These are phyloP conservation scores for Goniozus legneri DNA, from an alignment of 1,140 invertebrate species.

Conservation along the genomic window DNA sequence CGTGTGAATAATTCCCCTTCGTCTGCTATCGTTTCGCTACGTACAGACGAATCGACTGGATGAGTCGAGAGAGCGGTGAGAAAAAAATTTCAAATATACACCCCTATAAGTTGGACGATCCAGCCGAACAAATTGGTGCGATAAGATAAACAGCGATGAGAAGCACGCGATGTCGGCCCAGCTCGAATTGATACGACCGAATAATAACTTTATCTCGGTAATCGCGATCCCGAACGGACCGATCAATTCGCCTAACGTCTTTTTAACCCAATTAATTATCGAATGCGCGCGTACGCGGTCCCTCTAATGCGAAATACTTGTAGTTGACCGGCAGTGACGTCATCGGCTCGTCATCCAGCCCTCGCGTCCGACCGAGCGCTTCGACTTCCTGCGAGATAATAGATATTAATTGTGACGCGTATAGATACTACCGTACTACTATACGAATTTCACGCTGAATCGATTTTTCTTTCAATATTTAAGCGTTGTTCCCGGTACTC, in stretches of 20 bases:
- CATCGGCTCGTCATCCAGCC: constrained; percentile 30
- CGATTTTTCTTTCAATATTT: no score
- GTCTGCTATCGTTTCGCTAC: no score
- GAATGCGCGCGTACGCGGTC: constrained; percentile 2
- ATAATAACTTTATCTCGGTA: constrained; percentile 40
- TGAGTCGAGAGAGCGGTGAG: no score
- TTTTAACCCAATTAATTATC: constrained; percentile 54
- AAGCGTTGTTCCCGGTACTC: no score
- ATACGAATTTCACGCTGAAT: no score
- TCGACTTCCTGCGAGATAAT: constrained; percentile 45
- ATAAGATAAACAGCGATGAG: constrained; percentile 22
- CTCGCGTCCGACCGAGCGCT: constrained; percentile 15
- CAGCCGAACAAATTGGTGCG: constrained; percentile 25
- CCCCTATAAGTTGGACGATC: no score
- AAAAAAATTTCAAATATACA: no score
- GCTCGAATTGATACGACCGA: constrained; percentile 33
- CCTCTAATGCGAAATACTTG: constrained; percentile 54
- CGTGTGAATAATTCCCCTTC: no score
- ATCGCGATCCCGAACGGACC: constrained; percentile 26
- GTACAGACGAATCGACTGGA: no score
- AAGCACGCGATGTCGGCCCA: constrained; percentile 26
- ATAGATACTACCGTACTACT: neutral
- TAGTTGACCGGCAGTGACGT: constrained; percentile 52
- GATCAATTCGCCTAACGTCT: constrained; percentile 48
- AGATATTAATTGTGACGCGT: constrained; percentile 46